Base-by-base conservation (phyloP, 2,797 vertebrate genomes). In the Brotogeris chrysoptera region DNA sequence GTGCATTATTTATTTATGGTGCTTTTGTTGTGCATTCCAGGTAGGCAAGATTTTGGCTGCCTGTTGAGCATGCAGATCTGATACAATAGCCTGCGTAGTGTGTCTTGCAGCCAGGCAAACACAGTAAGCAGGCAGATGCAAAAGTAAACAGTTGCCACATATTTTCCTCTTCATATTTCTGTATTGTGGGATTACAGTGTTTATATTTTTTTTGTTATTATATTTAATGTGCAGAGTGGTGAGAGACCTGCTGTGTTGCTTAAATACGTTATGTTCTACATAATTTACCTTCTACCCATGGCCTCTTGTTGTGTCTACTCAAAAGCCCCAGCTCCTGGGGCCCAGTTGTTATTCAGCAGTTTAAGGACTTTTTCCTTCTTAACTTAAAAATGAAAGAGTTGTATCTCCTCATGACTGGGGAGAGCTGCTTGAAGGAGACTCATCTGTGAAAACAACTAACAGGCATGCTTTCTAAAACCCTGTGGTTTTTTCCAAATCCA, bases 381-480 rank as follows among this genome's bases (percentile, higher is more conserved):
- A 61, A 86, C 77, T 52, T 13, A 6, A 27, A 30, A 39, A 38
- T 32, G 23, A 28, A 36, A 28, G n/a, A 59, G 24, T 9, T 27
- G 71, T 50, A 13, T 65, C 11, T 46, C 52, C 92, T 91, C 6
- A 12, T 91, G 82, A 81, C 60, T 11, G 59, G 65, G 72, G 66
- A 88, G 93, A 83, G 34, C 80, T 8, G n/a, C 80, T 79, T 41
- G 91, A 91, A 84, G 7, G 7, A 93, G 89, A 69, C 76, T 92
- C 89, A 55, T 90, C 95, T 92, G 85, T 90, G 69, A 92, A 97
- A 95, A 95, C 81, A 95, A 80, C 87, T 61, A 69, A 74, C 69
- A 68, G 0, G 9, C 81, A 23, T 5, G 38, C 28, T 36, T 86
- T 74, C 65, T 53, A 90, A 92, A 94, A 59, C 71, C 49, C 61